Evolutionary conservation across 2,113 vertebrate species (phyloP).

Genomic region (Apteryx mantelli): DNA sequence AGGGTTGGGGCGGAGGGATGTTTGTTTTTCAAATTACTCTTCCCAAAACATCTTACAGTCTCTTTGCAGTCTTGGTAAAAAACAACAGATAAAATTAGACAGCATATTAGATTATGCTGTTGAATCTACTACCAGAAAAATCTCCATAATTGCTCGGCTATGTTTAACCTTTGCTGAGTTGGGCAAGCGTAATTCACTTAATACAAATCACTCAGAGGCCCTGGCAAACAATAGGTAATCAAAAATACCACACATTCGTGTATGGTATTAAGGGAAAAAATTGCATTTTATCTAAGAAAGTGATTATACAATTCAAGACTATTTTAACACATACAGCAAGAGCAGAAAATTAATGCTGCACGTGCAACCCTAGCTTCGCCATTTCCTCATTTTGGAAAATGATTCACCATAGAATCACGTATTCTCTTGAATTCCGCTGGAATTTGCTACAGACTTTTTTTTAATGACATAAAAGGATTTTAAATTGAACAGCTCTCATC

Average conservation of each 20-base stretch:
- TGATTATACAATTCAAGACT: not conserved
- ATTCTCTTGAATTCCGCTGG: rapidly evolving
- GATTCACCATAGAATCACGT: rapidly evolving
- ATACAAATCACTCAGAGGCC: not conserved
- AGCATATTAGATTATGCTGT: conserved; percentile 58
- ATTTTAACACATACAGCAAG: not conserved
- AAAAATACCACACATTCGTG: not conserved
- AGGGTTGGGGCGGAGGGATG: not conserved
- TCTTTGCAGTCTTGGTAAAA: conserved; percentile 45
- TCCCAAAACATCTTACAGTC: conserved; percentile 47
- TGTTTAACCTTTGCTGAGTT: conserved; percentile 38
- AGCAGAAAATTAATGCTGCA: not conserved
- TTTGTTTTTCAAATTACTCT: not conserved
- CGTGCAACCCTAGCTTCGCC: not conserved
- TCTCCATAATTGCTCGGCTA: conserved; percentile 36
- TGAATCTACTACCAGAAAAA: conserved; percentile 30
- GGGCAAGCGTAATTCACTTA: conserved; percentile 3
- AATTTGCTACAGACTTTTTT: not conserved
- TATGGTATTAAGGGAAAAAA: not conserved
- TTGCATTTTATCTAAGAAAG: not conserved
- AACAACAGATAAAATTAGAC: conserved; percentile 52
- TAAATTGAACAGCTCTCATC: not conserved
- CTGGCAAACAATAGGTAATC: not conserved
- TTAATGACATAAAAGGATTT: not conserved
- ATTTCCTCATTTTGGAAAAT: not conserved